Conservation (phyloP, 1,140 invertebrate genomes). For the Caenorhabditis brenneri region DNA sequence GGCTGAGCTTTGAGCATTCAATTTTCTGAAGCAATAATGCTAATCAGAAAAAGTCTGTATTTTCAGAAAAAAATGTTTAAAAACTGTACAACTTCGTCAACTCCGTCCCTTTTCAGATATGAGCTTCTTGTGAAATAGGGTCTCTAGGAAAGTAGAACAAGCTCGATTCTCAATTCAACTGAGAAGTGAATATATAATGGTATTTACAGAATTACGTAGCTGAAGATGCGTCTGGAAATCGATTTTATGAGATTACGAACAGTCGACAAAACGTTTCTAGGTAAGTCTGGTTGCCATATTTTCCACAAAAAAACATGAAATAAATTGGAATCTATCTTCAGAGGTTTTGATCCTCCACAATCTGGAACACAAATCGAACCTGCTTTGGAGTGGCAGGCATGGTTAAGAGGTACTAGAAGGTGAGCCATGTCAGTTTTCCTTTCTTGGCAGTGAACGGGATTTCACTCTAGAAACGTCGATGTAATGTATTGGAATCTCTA, state of each 20-base stretch:
- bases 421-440: not conserved
- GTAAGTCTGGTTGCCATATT: not conserved
- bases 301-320: not conserved
- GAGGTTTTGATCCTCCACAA: conserved; percentile 60
- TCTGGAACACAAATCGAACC: conserved; percentile 44
- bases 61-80: too few species aligned
- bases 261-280: conserved; percentile 48
- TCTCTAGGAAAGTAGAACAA: too few species aligned
- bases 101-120: too few species aligned
- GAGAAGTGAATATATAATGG: too few species aligned
- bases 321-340: conserved; percentile 46
- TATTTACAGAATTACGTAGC: conserved; percentile 40
- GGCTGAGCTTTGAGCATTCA: too few species aligned
- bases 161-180: too few species aligned
- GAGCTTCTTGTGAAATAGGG: too few species aligned
- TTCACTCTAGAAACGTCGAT: conserved; percentile 18
- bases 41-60: too few species aligned
- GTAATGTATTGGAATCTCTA: conserved; percentile 23
- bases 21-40: too few species aligned
- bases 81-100: too few species aligned
- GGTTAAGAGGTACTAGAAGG: conserved; percentile 59
- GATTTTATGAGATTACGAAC: conserved; percentile 50
- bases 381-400: conserved; percentile 61
- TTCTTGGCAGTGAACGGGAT: not conserved
- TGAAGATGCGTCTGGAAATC: conserved; percentile 44